Base-by-base conservation (phyloP, 53 echinoderm and acorn worm genomes). In the Zoroaster sp. region DNA sequence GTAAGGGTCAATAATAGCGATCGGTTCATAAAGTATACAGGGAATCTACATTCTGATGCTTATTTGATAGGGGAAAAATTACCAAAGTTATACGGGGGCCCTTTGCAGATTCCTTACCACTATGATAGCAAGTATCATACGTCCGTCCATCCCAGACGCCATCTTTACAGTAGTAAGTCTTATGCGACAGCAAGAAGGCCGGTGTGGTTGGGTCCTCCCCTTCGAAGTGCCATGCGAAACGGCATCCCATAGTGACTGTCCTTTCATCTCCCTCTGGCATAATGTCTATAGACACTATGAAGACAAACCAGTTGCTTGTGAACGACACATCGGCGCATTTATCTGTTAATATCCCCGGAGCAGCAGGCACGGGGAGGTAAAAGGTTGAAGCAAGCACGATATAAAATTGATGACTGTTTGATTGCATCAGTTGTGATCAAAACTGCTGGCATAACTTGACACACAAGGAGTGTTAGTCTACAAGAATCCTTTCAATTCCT, bases 201-300 rank as follows among this genome's bases (percentile, higher is more conserved):
- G 90, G 90, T 63, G 44, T 20, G 6, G 76, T 85, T 25, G 90
- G 85, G n/a, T 85, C 70, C 4, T 76, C 92, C 7, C n/a, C 88
- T 0, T 40, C 41, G 25, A 88, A 82, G 30, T 92, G 92, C 33
- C 53, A 88, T 4, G 82, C 92, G 72, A 88, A 92, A 3, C 54
- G 73, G 70, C 92, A 92, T 15, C 88, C 92, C 20, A 46, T 14
- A 6, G 53, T 44, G 17, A 92, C 66, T 13, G 46, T 82, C 63
- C 88, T 53, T 47, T 81, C 88, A 67, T 79, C 80, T 47, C 65
- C 53, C 35, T 40, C 72, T 6, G 87, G 80, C 18, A 47, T 39
- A 23, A n/a, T 32, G 20, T 73, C 83, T n/a, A 31, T 83, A 12
- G 36, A 65, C 45, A 83, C 75, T 13, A 83, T 35, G 36, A 74